These are phyloP conservation scores for Luffia ferchaultella DNA, from an alignment of 2,888 invertebrate genomes.

Conservation along the genomic window DNA sequence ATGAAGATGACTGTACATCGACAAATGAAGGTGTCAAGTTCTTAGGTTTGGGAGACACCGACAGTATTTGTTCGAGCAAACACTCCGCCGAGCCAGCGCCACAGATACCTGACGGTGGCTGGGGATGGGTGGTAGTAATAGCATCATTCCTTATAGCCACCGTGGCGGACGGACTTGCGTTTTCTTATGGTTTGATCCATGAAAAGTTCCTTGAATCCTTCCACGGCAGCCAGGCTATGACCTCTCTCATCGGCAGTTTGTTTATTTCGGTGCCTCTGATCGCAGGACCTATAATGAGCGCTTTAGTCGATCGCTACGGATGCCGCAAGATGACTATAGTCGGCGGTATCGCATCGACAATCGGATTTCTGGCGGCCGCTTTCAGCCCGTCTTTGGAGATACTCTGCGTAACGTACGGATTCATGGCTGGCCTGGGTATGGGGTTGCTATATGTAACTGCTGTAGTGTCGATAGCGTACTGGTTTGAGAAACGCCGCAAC, in stretches of 20 bases:
- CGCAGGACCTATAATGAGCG: constrained; percentile 85
- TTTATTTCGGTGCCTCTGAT: constrained; percentile 90
- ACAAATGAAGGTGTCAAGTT: constrained; percentile 60
- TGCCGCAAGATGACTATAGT: constrained; percentile 79
- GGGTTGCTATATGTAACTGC: constrained; percentile 88
- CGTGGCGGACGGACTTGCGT: constrained; percentile 92
- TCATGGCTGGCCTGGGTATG: constrained; percentile 84
- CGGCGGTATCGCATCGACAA: constrained; percentile 74
- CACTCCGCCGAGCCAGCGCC: constrained; percentile 46
- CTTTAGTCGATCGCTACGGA: constrained; percentile 85
- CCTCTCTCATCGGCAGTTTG: constrained; percentile 88
- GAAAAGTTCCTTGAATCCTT: constrained; percentile 82
- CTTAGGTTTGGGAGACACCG: constrained; percentile 56
- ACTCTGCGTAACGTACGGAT: constrained; percentile 83
- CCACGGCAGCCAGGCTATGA: constrained; percentile 79
- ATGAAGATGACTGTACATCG: constrained; percentile 48
- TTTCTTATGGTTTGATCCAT: constrained; percentile 90
- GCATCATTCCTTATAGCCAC: constrained; percentile 87
- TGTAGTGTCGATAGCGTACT: constrained; percentile 90
- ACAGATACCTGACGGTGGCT: constrained; percentile 84
- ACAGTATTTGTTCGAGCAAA: constrained; percentile 54
- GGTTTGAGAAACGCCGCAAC: constrained; percentile 89
- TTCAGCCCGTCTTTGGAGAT: constrained; percentile 76
- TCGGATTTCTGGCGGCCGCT: constrained; percentile 81
- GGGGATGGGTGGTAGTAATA: constrained; percentile 91